Base-by-base conservation (phyloP, 1,140 invertebrate species). In the Hypothenemus hampei region DNA sequence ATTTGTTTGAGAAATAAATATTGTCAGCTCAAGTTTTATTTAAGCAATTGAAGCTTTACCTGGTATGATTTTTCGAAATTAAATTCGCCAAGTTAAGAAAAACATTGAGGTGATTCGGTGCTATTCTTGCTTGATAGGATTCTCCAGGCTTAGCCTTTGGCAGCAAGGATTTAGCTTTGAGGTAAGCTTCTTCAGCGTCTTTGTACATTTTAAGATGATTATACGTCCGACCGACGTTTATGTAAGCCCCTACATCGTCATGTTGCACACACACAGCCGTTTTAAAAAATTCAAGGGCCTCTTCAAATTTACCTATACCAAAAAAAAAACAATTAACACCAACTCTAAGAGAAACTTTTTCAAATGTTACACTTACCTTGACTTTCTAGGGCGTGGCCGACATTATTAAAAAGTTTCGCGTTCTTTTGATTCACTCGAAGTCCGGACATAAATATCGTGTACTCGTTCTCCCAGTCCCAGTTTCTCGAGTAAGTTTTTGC, bases 381-480 rank as follows among this genome's bases (percentile, higher is more conserved):
- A 43, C 86, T 86, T 75, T 97, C 94, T 37, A 97, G 74, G 0
- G 93, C 91, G 72, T 97, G 93, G 0, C 94, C 95, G 1, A 98
- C 93, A 73, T 97, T 97, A 73, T 97, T 98, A 74, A 93, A 97
- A 2, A 97, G 75, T 73, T 97, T 97, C 2, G 93, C 94, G 76
- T 98, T 98, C 31, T 83, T 80, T 54, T 87, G 85, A 67, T 95
- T 96, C 3, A 97, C 91, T 71, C 85, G 85, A 20, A 97, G 75
- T 15, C 90, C 91, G 8, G 93, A 89, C 78, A 89, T 89, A 69
- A 96, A 98, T 64, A 98, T 85, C 8, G 86, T 84, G 65, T 95
- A 94, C 73, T 98, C 93, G 48, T 86, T 87, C 65, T 87, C 80
- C 93, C 93, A 97, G 70, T 97, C 93, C 74, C 81, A 84, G 72